A percentile compares a stretch with the other conserved stretches of the same genome.
These are phyloP conservation scores for Argyresthia albistria DNA, from an alignment of 2,888 invertebrate genomes.

Conservation along the genomic window DNA sequence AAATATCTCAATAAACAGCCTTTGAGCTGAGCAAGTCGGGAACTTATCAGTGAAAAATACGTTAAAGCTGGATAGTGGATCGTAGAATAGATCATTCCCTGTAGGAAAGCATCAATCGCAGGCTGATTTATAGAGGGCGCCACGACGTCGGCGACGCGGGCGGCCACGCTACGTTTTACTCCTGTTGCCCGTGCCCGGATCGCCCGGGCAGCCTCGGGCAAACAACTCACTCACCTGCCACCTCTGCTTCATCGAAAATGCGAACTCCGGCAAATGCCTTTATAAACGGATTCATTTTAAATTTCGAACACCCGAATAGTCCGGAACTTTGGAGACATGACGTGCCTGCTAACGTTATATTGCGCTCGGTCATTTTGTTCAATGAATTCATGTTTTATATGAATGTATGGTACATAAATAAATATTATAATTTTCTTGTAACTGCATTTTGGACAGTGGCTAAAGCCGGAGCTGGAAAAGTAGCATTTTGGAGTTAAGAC, in stretches of 20 bases:
- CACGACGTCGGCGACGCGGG: constrained; percentile 10
- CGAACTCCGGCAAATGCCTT: constrained; percentile 58
- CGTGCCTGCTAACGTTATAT: constrained; percentile 62
- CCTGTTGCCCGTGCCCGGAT: constrained; percentile 25
- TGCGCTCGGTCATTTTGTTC: constrained; percentile 53
- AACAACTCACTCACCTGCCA: constrained; percentile 70
- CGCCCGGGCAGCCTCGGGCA: constrained; percentile 35
- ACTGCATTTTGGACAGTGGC: no score
- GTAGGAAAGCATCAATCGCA: constrained; percentile 69
- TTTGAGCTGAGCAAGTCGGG: no score
- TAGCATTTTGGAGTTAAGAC: no score
- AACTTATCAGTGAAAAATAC: constrained; percentile 34
- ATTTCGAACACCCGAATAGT: constrained; percentile 58
- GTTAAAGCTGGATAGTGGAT: constrained; percentile 47
- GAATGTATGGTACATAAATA: no score
- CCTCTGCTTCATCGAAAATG: constrained; percentile 61
- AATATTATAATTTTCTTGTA: no score
- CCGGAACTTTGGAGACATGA: constrained; percentile 60
- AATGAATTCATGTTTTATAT: constrained; percentile 1
- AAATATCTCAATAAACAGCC: no score
- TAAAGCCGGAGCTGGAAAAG: no score
- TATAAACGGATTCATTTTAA: constrained; percentile 65
- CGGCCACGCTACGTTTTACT: constrained; percentile 45
- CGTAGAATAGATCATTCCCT: constrained; percentile 68
- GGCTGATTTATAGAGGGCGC: constrained; percentile 65